Conservation (phyloP, 2,888 invertebrate genomes). For the Icerya purchasi region DNA sequence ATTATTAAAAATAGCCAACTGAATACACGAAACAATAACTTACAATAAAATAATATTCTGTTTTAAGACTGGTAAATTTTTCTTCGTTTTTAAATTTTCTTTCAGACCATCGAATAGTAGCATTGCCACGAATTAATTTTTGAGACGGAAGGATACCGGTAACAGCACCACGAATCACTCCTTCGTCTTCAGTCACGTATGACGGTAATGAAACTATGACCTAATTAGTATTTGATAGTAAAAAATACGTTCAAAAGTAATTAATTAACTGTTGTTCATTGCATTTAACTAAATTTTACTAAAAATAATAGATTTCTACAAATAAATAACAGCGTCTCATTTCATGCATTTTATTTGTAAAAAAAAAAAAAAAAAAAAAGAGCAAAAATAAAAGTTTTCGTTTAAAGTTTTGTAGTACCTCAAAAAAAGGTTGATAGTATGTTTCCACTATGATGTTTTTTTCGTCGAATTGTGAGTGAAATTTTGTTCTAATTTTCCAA, state of each 20-base stretch:
- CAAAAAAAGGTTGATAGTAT: conserved; percentile 25
- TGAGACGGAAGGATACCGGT: conserved; percentile 23
- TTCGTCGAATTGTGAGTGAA: conserved; percentile 24
- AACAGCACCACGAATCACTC: conserved; percentile 21
- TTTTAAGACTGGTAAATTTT: conserved; percentile 14
- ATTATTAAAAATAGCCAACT: too few species aligned
- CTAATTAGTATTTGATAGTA: too few species aligned
- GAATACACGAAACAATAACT: too few species aligned
- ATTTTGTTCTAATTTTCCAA: conserved; percentile 25
- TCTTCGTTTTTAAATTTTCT: conserved; percentile 14
- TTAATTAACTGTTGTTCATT: too few species aligned
- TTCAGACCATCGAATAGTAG: conserved; percentile 22
- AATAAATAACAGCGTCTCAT: not conserved
- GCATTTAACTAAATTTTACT: not conserved
- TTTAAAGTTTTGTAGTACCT: conserved; percentile 20
- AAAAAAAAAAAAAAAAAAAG: too few species aligned
- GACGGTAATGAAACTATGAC: conserved; percentile 24
- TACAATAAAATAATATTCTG: conserved; percentile 19
- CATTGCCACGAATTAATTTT: conserved; percentile 24
- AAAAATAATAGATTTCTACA: not conserved
- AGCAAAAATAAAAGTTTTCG: not conserved
- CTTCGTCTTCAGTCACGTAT: conserved; percentile 23
- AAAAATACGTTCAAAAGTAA: too few species aligned
- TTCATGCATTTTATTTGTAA: too few species aligned
- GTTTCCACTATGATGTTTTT: conserved; percentile 24